Base-by-base conservation (phyloP, 2,797 vertebrate species). In the Oreochromis mossambicus region DNA sequence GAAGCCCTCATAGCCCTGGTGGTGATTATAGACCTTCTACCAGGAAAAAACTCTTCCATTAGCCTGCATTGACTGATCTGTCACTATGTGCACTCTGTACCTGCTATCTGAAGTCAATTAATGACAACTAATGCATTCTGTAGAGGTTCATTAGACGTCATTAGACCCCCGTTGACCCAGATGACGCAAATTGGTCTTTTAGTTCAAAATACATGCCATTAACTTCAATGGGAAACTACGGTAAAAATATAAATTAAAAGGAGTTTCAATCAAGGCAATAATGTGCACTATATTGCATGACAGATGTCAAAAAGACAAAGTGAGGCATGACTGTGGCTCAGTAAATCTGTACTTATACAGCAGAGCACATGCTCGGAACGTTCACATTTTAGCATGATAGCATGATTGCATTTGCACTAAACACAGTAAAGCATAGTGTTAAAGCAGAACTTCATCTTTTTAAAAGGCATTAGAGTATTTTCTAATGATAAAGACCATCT, bases 41-140 rank as follows among this genome's bases (percentile, higher is more conserved):
- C 32, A 55, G 54, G 5, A 80, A 81, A 83, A 82, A 80, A 66
- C 73, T 55, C 4, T 34, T 83, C 81, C 48, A 78, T 86, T 87
- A 79, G 83, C 85, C 43, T 85, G 51, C 82, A 88, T 86, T 56
- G 90, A 93, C 68, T 79, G 52, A 58, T 29, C 61, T 54, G 75
- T 81, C 84, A 83, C 88, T 91, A 36, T 36, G 34, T 92, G 87
- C 86, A 84, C 91, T 92, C 91, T 80, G 80, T 8, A 91, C 87
- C 86, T 86, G 58, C 43, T 89, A 92, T 91, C 91, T 50, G 61
- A 94, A 93, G 92, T 95, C 93, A 95, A 94, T 95, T 87, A 96
- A 96, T 93, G 95, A 86, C 80, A 63, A 82, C 90, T 94, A 95
- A 95, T 95, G 95, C 87, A 90, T 75, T 90, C 73, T 41, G 61